Base-by-base conservation (phyloP, 2,888 invertebrate species). In the Pseudococcus jackbeardsleyi region DNA sequence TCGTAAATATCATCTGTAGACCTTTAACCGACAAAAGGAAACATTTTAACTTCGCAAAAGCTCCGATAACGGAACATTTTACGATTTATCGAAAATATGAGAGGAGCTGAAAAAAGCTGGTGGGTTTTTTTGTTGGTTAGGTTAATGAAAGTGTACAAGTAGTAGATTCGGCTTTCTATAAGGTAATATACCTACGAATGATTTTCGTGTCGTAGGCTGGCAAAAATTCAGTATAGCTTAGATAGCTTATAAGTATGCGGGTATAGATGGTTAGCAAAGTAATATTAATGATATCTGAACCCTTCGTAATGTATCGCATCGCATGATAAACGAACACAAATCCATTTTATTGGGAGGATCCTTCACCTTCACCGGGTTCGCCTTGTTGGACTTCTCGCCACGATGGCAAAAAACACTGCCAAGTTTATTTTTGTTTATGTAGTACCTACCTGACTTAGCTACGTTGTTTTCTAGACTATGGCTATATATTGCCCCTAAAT, bases 321-420 rank as follows among this genome's bases (percentile, higher is more conserved):
- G 77, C 77, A 77, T 77, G 77, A 77, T 77, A 77, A 77, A 77
- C 77, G 77, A 77, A 77, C 77, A 77, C 77, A 77, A 77, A 77
- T 77, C 77, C 15, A 77, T 77, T 77, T 77, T 77, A 77, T 77
- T 77, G 77, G 77, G 77, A 77, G 77, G 77, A 39, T 77, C 77
- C 33, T 77, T 64, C 22, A 50, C 50, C 50, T 50, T 50, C 50
- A 50, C 50, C 50, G 15, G 0, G 17, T 12, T 50, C 50, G 50
- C 50, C 22, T 64, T 22, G 39, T 77, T 77, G 7, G 77, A 33
- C 26, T 39, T 2, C 39, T 77, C 15, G 39, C 39, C 11, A 33
- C 26, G 26, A 39, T 12, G 9, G 77, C 15, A 15, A 39, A 39
- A 19, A 77, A 33, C 26, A 77, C 0, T 26, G 33, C 77, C 77